Percentiles rank a stretch among this genome's conserved stretches.
These are phyloP conservation scores for Pterois miles DNA, from an alignment of 2,797 vertebrate genomes.

Conservation along the genomic window DNA sequence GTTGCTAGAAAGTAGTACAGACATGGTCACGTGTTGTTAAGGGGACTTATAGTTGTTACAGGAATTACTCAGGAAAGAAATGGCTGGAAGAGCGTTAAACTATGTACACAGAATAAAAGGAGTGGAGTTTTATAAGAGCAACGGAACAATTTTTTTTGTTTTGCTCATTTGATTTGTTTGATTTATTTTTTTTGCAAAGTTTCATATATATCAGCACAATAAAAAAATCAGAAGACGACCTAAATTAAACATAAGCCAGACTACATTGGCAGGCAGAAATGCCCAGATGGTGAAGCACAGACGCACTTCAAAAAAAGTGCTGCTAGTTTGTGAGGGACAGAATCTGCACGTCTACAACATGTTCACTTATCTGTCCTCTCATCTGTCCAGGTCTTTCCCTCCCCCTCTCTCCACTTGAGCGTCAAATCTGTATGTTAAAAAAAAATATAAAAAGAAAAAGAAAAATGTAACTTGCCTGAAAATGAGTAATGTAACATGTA, in stretches of 20 bases:
- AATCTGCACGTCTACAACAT: conserved; percentile 30
- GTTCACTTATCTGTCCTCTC: conserved; percentile 48
- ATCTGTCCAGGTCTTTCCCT: conserved; percentile 36
- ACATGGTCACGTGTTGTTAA: conserved; percentile 22
- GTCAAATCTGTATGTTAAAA: conserved; percentile 8
- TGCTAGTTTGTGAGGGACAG: conserved; percentile 37
- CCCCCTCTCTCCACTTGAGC: conserved; percentile 17
- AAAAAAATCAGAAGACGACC: not conserved
- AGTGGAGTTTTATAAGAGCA: not conserved
- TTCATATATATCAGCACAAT: conserved; percentile 4
- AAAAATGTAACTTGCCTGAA: conserved; percentile 1
- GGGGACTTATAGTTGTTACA: conserved; percentile 19
- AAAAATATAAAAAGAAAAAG: too few relatives aligned
- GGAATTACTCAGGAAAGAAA: conserved; percentile 34
- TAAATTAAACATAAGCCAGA: conserved; percentile 46
- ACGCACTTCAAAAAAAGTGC: conserved; percentile 35
- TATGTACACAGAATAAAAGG: not conserved
- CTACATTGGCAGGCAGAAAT: conserved; percentile 46
- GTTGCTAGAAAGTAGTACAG: conserved; percentile 43
- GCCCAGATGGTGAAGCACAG: conserved; percentile 61
- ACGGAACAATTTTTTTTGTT: not conserved
- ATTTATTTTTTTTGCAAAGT: not conserved
- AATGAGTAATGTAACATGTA: conserved; percentile 37
- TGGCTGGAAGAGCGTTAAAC: conserved; percentile 38
- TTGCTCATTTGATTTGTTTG: not conserved